phyloP scores from a whole-genome alignment of 1,140 invertebrate species.

The Aphaenogaster floridana region DNA sequence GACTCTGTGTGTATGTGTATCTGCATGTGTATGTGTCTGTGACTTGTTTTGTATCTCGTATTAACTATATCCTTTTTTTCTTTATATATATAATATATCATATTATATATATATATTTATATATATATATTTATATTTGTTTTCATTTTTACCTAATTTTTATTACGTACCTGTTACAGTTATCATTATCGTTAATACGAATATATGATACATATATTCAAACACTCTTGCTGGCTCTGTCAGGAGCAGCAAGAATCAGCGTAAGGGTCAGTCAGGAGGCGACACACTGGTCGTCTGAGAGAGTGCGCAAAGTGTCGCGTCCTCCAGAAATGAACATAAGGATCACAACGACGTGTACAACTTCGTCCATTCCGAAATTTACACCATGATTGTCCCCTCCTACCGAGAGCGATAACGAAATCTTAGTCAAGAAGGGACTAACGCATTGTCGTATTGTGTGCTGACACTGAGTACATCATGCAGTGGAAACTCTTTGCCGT shows the following conservation, averaged over 20 bases:
- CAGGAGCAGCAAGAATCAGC: slow-evolving; percentile 81
- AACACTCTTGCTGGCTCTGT: slow-evolving; percentile 83
- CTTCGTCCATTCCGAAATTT: slow-evolving; percentile 74
- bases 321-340: slow-evolving; percentile 71
- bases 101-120: slow-evolving; percentile 64
- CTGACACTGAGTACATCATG: slow-evolving; percentile 86
- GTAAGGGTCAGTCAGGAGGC: slow-evolving; percentile 73
- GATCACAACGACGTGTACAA: slow-evolving; percentile 68
- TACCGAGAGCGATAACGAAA: slow-evolving; percentile 81
- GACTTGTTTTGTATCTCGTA: slow-evolving; percentile 74
- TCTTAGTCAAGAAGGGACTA: slow-evolving; percentile 85
- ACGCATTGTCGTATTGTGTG: slow-evolving; percentile 84
- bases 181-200: slow-evolving; percentile 84
- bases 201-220: slow-evolving; percentile 87
- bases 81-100: slow-evolving; percentile 75
- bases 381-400: slow-evolving; percentile 82
- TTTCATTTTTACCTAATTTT: slow-evolving; percentile 84
- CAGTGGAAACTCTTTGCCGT: slow-evolving; percentile 82
- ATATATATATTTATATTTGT: slow-evolving; percentile 70
- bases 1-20: slow-evolving; percentile 66
- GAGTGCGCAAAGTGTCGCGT: slow-evolving; percentile 74
- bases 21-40: slow-evolving; percentile 71
- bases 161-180: slow-evolving; percentile 85
- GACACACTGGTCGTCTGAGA: slow-evolving; percentile 63
- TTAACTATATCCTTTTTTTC: slow-evolving; percentile 79